Evolutionary conservation across 2,113 vertebrate genomes (phyloP).

Genomic region (Alligator sinensis): DNA sequence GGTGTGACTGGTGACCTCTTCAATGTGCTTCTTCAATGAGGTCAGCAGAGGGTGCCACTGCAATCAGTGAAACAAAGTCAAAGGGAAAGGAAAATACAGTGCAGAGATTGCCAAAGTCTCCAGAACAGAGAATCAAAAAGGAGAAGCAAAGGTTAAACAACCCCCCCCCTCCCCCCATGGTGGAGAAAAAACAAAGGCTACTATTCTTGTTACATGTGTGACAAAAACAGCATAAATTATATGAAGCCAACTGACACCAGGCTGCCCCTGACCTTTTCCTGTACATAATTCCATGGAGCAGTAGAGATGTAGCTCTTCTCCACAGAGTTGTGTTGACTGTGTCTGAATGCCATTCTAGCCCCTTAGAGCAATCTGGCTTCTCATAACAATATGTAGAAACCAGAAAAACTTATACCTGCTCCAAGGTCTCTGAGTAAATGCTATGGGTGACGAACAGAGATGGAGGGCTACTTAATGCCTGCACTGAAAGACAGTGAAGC

Average conservation of each 20-base stretch:
- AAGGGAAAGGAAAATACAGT: neutral
- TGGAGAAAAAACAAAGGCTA: too few species aligned
- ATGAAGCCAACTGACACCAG: neutral
- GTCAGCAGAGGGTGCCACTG: constrained; percentile 91
- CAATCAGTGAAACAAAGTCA: neutral
- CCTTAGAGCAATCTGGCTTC: neutral
- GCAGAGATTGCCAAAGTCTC: neutral
- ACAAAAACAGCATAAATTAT: too few species aligned
- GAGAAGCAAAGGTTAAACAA: neutral
- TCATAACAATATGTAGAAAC: neutral
- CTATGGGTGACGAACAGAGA: neutral
- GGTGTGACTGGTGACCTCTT: constrained; percentile 76
- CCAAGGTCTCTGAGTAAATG: neutral
- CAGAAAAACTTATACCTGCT: neutral
- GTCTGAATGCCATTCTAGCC: neutral
- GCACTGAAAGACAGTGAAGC: neutral
- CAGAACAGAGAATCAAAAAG: neutral
- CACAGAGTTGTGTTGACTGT: rapidly evolving
- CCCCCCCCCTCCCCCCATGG: too few species aligned
- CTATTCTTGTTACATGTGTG: too few species aligned
- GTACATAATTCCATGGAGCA: neutral
- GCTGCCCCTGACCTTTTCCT: neutral
- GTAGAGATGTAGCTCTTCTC: neutral
- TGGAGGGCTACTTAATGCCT: neutral
- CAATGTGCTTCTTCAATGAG: constrained; percentile 77